These are phyloP conservation scores for Auanema freiburgensis DNA, from an alignment of 2,888 invertebrate genomes.

Conservation along the genomic window DNA sequence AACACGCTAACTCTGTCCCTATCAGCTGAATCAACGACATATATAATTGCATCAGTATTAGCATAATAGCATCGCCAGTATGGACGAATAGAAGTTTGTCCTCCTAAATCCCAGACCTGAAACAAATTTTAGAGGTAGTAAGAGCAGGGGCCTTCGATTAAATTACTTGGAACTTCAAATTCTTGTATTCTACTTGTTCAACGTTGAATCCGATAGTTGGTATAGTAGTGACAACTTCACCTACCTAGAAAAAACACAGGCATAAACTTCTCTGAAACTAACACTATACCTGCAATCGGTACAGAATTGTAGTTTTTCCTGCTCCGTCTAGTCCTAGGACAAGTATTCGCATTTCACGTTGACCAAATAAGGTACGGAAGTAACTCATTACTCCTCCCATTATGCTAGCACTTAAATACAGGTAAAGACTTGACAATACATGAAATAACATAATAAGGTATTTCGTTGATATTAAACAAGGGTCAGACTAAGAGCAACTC, in stretches of 20 bases:
- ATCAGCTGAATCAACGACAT: conserved; percentile 94
- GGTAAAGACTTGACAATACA: too few relatives aligned
- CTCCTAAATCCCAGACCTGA: conserved; percentile 93
- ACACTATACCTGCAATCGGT: conserved; percentile 83
- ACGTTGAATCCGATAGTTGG: conserved; percentile 99
- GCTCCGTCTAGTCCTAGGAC: conserved; percentile 71
- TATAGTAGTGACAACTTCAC: conserved; percentile 64
- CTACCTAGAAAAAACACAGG: conserved; percentile 39
- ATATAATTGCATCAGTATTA: conserved; percentile 99
- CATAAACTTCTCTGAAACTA: neutral
- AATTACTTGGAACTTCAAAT: conserved; percentile 85
- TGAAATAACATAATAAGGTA: too few relatives aligned
- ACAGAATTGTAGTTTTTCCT: conserved; percentile 92
- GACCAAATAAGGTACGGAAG: conserved; percentile 81
- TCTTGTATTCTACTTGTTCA: conserved; percentile 97
- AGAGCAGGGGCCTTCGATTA: neutral
- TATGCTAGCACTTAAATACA: neutral
- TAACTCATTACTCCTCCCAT: conserved; percentile 90
- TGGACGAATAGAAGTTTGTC: conserved; percentile 93
- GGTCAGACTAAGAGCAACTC: too few relatives aligned
- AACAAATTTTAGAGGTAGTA: neutral
- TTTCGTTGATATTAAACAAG: too few relatives aligned
- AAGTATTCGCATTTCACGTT: conserved; percentile 70
- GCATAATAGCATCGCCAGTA: conserved; percentile 99
- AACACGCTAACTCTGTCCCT: conserved; percentile 82